Conservation (phyloP, 1,140 invertebrate genomes). For the Drosophila elegans region DNA sequence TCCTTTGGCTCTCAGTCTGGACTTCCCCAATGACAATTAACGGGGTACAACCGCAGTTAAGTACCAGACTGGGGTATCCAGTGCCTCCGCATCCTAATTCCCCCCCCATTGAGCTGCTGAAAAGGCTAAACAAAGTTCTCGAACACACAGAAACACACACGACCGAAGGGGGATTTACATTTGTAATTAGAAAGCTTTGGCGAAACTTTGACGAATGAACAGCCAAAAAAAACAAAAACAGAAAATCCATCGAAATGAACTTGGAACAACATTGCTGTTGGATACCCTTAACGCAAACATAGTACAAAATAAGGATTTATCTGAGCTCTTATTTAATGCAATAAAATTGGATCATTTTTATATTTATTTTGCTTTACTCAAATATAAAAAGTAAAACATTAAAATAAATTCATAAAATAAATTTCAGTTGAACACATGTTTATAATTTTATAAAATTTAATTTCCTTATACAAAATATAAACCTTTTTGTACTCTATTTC, state of each 20-base stretch:
- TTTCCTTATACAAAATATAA: too few species aligned
- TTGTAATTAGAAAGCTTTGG: slow-evolving; percentile 80
- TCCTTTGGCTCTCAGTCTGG: slow-evolving; percentile 1
- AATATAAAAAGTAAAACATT: neutral
- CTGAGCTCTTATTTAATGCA: too few species aligned
- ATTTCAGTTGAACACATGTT: neutral
- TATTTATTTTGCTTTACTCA: too few species aligned
- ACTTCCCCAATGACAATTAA: slow-evolving; percentile 70
- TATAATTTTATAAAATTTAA: too few species aligned
- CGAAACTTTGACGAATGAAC: slow-evolving; percentile 73
- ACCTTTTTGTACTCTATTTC: too few species aligned
- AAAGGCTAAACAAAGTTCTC: slow-evolving; percentile 51
- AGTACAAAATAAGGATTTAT: too few species aligned
- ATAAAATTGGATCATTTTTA: too few species aligned
- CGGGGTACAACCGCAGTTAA: slow-evolving; percentile 44
- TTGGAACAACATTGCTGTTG: neutral
- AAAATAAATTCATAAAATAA: neutral
- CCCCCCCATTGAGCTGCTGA: slow-evolving; percentile 21
- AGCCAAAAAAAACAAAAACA: slow-evolving; percentile 36
- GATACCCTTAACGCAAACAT: neutral
- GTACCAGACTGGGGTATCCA: slow-evolving; percentile 26
- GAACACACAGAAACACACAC: slow-evolving; percentile 26
- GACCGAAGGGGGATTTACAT: slow-evolving; percentile 72
- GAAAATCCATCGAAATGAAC: slow-evolving; percentile 19
- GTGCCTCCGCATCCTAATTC: neutral